Percentiles rank a stretch among this genome's conserved stretches.
Conservation (phyloP, 2,888 invertebrate genomes). For the Drosophila nr. perissopoda region DNA sequence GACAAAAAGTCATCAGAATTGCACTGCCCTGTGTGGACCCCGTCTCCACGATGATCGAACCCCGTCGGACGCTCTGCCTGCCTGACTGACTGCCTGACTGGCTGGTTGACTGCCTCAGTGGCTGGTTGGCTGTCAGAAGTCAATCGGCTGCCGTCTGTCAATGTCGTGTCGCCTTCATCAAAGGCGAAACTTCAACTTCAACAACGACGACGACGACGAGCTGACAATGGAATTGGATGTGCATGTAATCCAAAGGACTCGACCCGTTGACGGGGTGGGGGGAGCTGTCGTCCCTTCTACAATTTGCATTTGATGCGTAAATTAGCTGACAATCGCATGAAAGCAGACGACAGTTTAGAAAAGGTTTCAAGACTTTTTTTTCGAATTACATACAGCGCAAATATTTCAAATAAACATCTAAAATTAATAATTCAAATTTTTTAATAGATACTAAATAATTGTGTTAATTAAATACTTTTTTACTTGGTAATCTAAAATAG, state of each 20-base stretch:
- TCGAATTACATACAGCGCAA: neutral
- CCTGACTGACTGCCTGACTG: neutral
- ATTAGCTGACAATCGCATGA: slow-evolving; percentile 51
- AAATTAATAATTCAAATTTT: neutral
- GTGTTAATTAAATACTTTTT: neutral
- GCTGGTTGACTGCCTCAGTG: slow-evolving; percentile 8
- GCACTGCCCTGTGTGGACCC: slow-evolving; percentile 33
- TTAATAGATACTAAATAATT: accelerated
- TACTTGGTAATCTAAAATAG: neutral
- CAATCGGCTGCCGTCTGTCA: slow-evolving; percentile 79
- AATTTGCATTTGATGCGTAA: slow-evolving; percentile 73
- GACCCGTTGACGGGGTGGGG: slow-evolving; percentile 12
- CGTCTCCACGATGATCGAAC: slow-evolving; percentile 44
- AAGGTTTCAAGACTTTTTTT: neutral
- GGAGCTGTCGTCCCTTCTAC: slow-evolving; percentile 28
- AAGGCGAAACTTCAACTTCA: slow-evolving; percentile 49
- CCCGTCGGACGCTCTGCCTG: slow-evolving; percentile 18
- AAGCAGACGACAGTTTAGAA: neutral
- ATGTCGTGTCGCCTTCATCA: slow-evolving; percentile 80
- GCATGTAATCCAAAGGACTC: slow-evolving; percentile 53
- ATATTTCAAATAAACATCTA: neutral
- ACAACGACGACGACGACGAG: slow-evolving; percentile 27
- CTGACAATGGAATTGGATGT: slow-evolving; percentile 68
- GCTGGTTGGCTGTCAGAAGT: slow-evolving; percentile 74
- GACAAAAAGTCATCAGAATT: slow-evolving; percentile 83